Conservation (phyloP, 2,113 vertebrate genomes). For the Nanger granti region DNA sequence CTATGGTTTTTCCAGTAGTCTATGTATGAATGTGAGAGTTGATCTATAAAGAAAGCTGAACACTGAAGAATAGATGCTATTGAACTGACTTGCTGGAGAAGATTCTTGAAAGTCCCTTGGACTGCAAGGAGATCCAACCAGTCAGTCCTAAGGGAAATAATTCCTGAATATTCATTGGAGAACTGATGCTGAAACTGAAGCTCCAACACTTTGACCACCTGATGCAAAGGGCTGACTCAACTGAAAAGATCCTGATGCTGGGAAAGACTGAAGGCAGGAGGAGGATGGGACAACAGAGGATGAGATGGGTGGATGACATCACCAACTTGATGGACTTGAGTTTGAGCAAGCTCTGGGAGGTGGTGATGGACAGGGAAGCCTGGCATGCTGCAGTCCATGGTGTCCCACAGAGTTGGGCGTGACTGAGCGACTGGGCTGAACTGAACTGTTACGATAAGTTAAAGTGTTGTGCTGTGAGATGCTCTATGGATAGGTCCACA, state of each 20-base stretch:
- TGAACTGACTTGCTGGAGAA: background rate
- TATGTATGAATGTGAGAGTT: background rate
- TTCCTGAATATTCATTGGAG: background rate
- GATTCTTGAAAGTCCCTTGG: background rate
- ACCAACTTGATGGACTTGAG: background rate
- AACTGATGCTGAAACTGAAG: background rate
- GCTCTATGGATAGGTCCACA: background rate
- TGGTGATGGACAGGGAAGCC: background rate
- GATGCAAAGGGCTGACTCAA: background rate
- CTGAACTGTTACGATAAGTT: background rate
- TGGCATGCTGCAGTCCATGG: background rate
- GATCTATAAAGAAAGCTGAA: background rate
- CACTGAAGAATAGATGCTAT: background rate
- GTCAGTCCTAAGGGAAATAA: background rate
- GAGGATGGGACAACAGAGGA: background rate
- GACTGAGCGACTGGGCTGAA: background rate
- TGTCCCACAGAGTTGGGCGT: background rate
- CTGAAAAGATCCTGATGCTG: background rate
- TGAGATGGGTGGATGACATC: background rate
- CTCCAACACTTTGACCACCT: background rate
- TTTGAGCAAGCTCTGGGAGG: background rate
- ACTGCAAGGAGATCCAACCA: background rate
- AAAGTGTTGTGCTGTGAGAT: background rate
- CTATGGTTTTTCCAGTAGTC: background rate
- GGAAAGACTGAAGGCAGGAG: background rate